These are phyloP conservation scores for Drosophila auraria DNA, from an alignment of 1,140 invertebrate species.

Conservation along the genomic window DNA sequence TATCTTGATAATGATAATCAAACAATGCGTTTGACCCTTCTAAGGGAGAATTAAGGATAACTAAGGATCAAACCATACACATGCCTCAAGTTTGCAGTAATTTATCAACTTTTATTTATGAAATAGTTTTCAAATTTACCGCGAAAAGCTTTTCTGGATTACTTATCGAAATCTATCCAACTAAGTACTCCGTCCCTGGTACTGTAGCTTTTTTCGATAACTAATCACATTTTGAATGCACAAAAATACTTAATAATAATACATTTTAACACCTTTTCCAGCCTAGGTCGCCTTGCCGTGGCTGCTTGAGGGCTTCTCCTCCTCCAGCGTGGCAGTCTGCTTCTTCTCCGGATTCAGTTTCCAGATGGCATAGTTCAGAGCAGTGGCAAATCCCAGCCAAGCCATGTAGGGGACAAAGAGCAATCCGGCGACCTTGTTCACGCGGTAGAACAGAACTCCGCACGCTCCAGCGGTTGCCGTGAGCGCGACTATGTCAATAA, in stretches of 20 bases:
- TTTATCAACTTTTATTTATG: neutral
- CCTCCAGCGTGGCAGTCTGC: neutral
- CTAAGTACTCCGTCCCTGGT: conserved; percentile 15
- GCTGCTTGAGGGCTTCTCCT: conserved; percentile 47
- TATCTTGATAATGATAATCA: neutral
- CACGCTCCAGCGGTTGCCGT: conserved; percentile 88
- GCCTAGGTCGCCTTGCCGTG: conserved; percentile 42
- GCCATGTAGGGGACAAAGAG: conserved; percentile 92
- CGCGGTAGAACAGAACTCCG: conserved; percentile 88
- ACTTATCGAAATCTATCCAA: conserved; percentile 26
- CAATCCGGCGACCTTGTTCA: conserved; percentile 89
- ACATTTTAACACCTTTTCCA: neutral
- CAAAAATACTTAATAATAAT: conserved; percentile 32
- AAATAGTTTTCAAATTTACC: neutral
- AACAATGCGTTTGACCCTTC: neutral
- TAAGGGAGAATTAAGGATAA: neutral
- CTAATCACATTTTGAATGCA: conserved; percentile 30
- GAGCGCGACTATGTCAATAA: conserved; percentile 89
- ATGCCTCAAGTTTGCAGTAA: neutral
- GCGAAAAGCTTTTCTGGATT: neutral
- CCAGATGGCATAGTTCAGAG: conserved; percentile 71
- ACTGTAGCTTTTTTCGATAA: conserved; percentile 17
- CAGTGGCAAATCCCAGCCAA: conserved; percentile 90
- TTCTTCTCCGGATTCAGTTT: conserved; percentile 63
- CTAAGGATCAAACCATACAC: neutral